Evolutionary conservation across 2,797 vertebrate genomes (phyloP).

Genomic region (Channa striata): DNA sequence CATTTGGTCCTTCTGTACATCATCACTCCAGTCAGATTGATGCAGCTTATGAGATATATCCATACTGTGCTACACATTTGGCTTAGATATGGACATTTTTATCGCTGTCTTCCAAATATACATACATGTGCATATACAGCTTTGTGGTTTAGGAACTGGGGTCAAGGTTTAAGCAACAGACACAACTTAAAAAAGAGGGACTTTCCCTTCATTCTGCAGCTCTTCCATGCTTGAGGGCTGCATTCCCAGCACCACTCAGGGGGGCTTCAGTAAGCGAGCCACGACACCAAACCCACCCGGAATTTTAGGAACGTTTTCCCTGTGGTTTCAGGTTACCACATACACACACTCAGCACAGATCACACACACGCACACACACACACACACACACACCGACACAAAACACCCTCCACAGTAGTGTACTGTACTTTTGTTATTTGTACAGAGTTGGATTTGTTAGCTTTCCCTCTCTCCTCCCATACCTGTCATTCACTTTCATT

Average conservation of each 20-base stretch:
- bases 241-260: constrained; percentile 78
- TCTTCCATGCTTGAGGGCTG: constrained; percentile 68
- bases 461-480: constrained; percentile 60
- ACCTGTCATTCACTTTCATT: constrained; percentile 67
- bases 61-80: background rate
- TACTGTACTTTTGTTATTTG: constrained; percentile 82
- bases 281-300: constrained; percentile 81
- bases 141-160: background rate
- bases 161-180: background rate
- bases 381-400: background rate
- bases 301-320: constrained; percentile 84
- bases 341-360: constrained; percentile 67
- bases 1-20: constrained; percentile 11
- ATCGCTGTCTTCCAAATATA: background rate
- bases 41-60: background rate
- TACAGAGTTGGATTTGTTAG: constrained; percentile 69
- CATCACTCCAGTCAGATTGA: constrained; percentile 17
- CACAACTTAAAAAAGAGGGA: constrained; percentile 25
- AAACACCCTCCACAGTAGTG: constrained; percentile 69
- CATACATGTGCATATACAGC: background rate
- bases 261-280: constrained; percentile 73
- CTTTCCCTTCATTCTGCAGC: constrained; percentile 63
- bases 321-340: constrained; percentile 82
- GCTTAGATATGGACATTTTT: background rate
- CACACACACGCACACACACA: constrained; percentile 59